Percentiles rank a stretch among this genome's conserved stretches.
Evolutionary conservation across 2,888 invertebrate species (phyloP).

Genomic region (Leucania comma): DNA sequence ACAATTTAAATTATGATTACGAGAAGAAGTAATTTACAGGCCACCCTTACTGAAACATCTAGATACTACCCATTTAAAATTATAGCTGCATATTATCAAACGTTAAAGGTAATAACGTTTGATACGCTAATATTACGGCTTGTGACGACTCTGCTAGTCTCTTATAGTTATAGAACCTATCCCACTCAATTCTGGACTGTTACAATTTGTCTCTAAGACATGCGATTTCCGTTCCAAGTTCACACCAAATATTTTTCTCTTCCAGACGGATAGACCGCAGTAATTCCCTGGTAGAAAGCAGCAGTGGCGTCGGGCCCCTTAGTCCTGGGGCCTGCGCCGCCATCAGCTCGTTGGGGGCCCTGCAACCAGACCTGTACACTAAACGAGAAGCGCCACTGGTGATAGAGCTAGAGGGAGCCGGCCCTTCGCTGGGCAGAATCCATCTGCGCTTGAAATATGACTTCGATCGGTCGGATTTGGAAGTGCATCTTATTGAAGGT

Average conservation of each 20-base stretch:
- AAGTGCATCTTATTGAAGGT: constrained; percentile 98
- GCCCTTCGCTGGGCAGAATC: constrained; percentile 94
- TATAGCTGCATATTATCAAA: too few relatives aligned
- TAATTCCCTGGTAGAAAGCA: constrained; percentile 88
- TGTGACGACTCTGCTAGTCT: too few relatives aligned
- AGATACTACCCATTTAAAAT: too few relatives aligned
- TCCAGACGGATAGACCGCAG: constrained; percentile 89
- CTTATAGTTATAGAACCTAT: neutral
- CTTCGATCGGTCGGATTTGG: constrained; percentile 96
- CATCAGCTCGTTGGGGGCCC: constrained; percentile 92
- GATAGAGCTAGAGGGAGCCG: constrained; percentile 91
- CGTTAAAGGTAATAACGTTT: too few relatives aligned
- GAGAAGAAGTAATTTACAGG: too few relatives aligned
- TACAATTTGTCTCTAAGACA: too few relatives aligned
- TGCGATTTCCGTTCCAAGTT: neutral
- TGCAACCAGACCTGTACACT: constrained; percentile 97
- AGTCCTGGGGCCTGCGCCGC: constrained; percentile 84
- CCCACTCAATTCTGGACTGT: neutral
- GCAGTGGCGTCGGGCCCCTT: constrained; percentile 84
- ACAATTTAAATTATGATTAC: too few relatives aligned
- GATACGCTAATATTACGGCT: too few relatives aligned
- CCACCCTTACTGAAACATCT: too few relatives aligned
- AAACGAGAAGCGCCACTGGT: constrained; percentile 95
- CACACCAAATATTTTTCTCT: constrained; percentile 10
- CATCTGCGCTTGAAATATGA: constrained; percentile 97